A percentile compares a stretch with the other conserved stretches of the same genome.
phyloP scores from a whole-genome alignment of 1,140 invertebrate genomes.

The Polyergus mexicanus region DNA sequence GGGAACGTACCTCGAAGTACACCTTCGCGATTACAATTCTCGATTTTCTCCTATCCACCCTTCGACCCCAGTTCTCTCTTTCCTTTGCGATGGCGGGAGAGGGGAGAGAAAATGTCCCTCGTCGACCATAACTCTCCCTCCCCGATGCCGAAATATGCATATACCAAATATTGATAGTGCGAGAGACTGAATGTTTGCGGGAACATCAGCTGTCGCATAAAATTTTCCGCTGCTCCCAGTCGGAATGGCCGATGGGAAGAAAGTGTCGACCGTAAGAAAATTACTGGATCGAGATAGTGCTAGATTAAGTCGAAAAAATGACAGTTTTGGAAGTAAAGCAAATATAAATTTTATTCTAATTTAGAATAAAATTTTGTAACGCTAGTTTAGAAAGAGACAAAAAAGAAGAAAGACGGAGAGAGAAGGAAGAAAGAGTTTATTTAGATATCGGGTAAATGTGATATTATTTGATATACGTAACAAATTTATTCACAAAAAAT shows the following conservation, averaged over 20 bases:
- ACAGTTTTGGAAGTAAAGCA: neutral
- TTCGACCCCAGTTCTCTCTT: constrained; percentile 22
- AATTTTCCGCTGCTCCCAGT: constrained; percentile 58
- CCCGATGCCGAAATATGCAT: constrained; percentile 69
- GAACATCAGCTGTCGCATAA: constrained; percentile 44
- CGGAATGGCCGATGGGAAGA: constrained; percentile 34
- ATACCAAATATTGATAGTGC: constrained; percentile 74
- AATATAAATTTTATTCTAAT: constrained; percentile 13
- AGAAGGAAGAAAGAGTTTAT: neutral
- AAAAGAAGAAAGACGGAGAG: neutral
- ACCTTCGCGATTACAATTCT: constrained; percentile 75
- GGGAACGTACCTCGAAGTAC: constrained; percentile 72
- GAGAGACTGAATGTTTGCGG: constrained; percentile 53
- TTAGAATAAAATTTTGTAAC: neutral
- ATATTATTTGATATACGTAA: neutral
- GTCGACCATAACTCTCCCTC: constrained; percentile 61
- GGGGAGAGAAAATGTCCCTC: constrained; percentile 7
- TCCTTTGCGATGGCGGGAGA: constrained; percentile 6
- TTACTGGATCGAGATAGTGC: neutral
- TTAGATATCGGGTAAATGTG: neutral
- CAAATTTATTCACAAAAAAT: neutral
- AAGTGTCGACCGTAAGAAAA: constrained; percentile 41
- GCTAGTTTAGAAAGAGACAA: neutral
- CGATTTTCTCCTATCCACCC: constrained; percentile 8
- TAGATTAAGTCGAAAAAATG: neutral